These are phyloP conservation scores for Tetranychus truncatus DNA, from an alignment of 2,888 invertebrate genomes.

Conservation along the genomic window DNA sequence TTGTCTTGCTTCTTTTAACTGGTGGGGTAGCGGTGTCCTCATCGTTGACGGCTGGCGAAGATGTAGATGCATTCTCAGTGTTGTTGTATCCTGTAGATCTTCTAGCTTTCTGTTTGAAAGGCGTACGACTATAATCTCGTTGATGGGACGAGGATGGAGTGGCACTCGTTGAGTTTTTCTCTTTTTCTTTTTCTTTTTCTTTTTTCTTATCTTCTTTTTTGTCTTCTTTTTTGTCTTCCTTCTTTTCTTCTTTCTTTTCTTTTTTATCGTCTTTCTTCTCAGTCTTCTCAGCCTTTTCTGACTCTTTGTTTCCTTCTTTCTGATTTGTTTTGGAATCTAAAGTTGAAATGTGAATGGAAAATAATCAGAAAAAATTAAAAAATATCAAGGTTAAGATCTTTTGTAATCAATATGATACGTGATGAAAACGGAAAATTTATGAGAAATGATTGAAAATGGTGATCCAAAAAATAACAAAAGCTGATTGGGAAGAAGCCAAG, in stretches of 20 bases:
- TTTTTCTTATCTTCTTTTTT: neutral
- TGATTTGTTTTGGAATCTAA: no score
- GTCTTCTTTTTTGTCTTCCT: neutral
- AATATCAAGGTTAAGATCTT: no score
- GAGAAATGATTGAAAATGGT: no score
- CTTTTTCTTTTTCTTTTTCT: neutral
- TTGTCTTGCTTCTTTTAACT: conserved; percentile 1
- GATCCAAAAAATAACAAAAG: no score
- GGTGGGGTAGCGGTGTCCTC: neutral
- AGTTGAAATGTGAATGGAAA: no score
- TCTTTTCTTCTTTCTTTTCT: neutral
- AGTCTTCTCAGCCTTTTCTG: neutral
- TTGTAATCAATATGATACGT: no score
- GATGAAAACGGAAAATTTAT: no score
- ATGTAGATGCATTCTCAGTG: conserved; percentile 13
- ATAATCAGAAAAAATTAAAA: no score
- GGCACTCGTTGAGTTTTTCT: neutral
- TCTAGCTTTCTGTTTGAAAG: conserved; percentile 19
- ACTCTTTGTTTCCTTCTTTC: conserved; percentile 1
- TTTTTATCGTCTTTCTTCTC: conserved; percentile 8
- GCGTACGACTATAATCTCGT: conserved; percentile 23
- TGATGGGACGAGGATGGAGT: conserved; percentile 9
- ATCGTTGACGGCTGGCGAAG: neutral
- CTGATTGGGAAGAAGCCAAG: no score
- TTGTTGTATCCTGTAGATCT: conserved; percentile 13